These are phyloP conservation scores for Campoplex capitator DNA, from an alignment of 2,888 invertebrate genomes.

Conservation along the genomic window DNA sequence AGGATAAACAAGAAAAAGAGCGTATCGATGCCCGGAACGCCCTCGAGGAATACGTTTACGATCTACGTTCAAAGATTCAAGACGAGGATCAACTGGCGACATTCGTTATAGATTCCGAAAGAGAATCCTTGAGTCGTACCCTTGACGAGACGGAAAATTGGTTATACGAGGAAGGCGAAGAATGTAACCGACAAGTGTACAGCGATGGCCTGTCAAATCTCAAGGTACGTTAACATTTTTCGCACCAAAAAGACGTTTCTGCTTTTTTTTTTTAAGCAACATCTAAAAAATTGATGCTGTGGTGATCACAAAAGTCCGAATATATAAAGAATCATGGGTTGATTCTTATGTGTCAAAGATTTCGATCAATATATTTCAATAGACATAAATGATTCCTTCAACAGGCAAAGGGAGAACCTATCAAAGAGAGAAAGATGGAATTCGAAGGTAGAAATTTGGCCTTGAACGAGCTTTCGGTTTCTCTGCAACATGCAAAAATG, in stretches of 20 bases:
- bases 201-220: conserved; percentile 78
- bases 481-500: conserved; percentile 93
- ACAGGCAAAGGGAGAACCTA: conserved; percentile 94
- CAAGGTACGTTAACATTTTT: conserved; percentile 72
- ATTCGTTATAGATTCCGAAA: conserved; percentile 91
- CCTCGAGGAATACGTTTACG: conserved; percentile 99
- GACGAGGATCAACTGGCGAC: conserved; percentile 91
- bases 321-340: neutral
- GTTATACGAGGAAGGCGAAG: conserved; percentile 99
- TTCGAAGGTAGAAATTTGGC: conserved; percentile 92
- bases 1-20: conserved; percentile 97
- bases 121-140: conserved; percentile 87
- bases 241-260: neutral
- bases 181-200: conserved; percentile 92
- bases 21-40: conserved; percentile 98
- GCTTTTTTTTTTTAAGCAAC: neutral
- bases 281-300: neutral
- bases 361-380: conserved; percentile 3
- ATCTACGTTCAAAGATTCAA: conserved; percentile 94
- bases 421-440: conserved; percentile 93
- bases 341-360: neutral
- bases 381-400: conserved; percentile 76
- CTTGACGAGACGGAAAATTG: conserved; percentile 96
- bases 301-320: neutral
- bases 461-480: conserved; percentile 92